Conservation (phyloP, 2,797 vertebrate genomes). For the Phalloptychus januarius region DNA sequence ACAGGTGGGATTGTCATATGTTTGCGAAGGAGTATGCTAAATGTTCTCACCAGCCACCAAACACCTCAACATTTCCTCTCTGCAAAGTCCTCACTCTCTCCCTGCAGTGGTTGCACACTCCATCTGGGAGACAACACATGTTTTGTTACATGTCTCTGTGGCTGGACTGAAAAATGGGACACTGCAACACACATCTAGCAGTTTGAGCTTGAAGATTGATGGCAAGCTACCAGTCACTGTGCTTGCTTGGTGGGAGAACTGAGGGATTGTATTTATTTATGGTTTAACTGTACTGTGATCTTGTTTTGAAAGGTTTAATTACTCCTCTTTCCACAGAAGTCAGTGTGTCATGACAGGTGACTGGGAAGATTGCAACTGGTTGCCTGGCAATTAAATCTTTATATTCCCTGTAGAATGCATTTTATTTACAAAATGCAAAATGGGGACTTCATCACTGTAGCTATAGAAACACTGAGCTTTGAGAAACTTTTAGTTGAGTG, state of each 20-base stretch:
- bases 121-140: conserved; percentile 43
- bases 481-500: conserved; percentile 36
- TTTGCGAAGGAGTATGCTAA: conserved; percentile 67
- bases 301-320: conserved; percentile 26
- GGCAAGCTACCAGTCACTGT: conserved; percentile 30
- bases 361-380: conserved; percentile 33
- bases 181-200: conserved; percentile 52
- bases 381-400: conserved; percentile 44
- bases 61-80: conserved; percentile 52
- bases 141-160: conserved; percentile 46
- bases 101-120: conserved; percentile 26
- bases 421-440: conserved; percentile 37
- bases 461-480: conserved; percentile 32
- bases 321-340: conserved; percentile 21
- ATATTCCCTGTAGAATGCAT: conserved; percentile 32
- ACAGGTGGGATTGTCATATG: conserved; percentile 77
- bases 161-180: conserved; percentile 51
- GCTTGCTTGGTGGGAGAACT: conserved; percentile 30
- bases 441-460: conserved; percentile 38
- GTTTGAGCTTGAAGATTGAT: conserved; percentile 40
- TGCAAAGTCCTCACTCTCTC: conserved; percentile 22
- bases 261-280: conserved; percentile 18
- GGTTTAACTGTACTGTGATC: conserved; percentile 16
- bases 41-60: conserved; percentile 72
- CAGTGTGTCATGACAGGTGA: conserved; percentile 34